Percentiles rank a stretch among this genome's conserved stretches.
Conservation (phyloP, 30 jellyfish, hydroid and myxozoan species). For the Cassiopea andromeda region DNA sequence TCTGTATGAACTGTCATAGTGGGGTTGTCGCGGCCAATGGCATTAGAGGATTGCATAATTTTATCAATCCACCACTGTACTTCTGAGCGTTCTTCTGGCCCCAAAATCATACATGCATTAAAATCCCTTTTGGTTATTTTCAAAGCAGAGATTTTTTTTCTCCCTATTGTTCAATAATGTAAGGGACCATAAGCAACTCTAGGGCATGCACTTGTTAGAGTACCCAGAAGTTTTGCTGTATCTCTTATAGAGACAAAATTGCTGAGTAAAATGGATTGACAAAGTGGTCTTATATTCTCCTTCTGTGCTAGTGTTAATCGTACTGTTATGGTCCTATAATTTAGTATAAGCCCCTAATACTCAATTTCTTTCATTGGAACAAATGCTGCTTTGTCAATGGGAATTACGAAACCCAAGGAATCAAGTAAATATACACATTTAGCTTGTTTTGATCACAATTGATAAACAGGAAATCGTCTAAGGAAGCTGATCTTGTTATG, state of each 20-base stretch:
- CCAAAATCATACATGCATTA: neutral
- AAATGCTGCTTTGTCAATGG: constrained; percentile 17
- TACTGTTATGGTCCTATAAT: constrained; percentile 18
- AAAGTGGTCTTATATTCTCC: neutral
- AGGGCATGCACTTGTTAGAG: neutral
- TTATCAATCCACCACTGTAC: constrained; percentile 1
- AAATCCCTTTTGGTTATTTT: neutral
- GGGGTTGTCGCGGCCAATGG: neutral
- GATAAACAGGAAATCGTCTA: constrained; percentile 4
- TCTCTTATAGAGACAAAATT: constrained; percentile 11
- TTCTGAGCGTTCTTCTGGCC: neutral
- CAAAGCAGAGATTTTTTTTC: neutral
- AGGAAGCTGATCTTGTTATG: constrained; percentile 4
- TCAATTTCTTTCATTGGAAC: constrained; percentile 12
- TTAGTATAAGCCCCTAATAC: constrained; percentile 17
- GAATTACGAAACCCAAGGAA: constrained; percentile 31
- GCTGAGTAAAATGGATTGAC: neutral
- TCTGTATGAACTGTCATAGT: neutral
- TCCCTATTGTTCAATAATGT: constrained; percentile 11
- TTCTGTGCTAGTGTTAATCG: neutral
- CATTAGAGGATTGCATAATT: neutral
- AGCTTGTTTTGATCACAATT: neutral
- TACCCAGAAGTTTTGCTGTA: constrained; percentile 18
- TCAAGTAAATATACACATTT: neutral
- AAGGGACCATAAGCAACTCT: constrained; percentile 3